phyloP scores from a whole-genome alignment of 2,797 vertebrate species.

The Cephalopachus bancanus region DNA sequence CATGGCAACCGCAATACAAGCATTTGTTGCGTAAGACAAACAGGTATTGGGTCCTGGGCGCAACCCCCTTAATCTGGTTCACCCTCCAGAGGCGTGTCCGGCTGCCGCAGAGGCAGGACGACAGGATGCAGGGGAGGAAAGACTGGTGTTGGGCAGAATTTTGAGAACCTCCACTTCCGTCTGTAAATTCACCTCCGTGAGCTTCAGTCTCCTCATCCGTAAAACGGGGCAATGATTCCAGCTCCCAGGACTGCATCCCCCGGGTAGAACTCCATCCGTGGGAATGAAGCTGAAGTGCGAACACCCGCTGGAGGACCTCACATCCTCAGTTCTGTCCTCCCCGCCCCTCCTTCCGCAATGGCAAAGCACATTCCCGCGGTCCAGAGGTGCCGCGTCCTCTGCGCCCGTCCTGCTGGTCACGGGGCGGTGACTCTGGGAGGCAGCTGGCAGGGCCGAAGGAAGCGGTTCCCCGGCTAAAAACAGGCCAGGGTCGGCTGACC shows the following conservation, averaged over 20 bases:
- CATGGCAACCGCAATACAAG: not conserved
- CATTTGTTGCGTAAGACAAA: not conserved
- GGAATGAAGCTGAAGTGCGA: no score
- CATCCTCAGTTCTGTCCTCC: not conserved
- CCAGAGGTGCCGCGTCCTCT: not conserved
- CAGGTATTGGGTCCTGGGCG: not conserved
- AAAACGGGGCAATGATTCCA: not conserved
- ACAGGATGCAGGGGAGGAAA: not conserved
- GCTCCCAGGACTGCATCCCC: not conserved
- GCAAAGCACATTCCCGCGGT: not conserved
- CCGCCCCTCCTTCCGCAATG: not conserved
- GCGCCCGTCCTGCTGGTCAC: not conserved
- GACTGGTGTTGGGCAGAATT: not conserved
- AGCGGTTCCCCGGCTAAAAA: conserved; percentile 10
- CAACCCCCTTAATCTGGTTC: not conserved
- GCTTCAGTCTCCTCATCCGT: not conserved
- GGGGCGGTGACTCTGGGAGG: conserved; percentile 35
- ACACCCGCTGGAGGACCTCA: not conserved
- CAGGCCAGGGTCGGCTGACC: not conserved
- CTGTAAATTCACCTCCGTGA: not conserved
- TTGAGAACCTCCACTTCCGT: not conserved
- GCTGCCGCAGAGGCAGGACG: not conserved
- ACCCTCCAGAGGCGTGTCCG: not conserved
- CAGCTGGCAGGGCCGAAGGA: conserved; percentile 32
- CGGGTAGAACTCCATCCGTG: no score